Evolutionary conservation across 2,113 vertebrate genomes (phyloP), one percentile per base, ranked within the genome.

Genomic region (Eurypyga helias): DNA sequence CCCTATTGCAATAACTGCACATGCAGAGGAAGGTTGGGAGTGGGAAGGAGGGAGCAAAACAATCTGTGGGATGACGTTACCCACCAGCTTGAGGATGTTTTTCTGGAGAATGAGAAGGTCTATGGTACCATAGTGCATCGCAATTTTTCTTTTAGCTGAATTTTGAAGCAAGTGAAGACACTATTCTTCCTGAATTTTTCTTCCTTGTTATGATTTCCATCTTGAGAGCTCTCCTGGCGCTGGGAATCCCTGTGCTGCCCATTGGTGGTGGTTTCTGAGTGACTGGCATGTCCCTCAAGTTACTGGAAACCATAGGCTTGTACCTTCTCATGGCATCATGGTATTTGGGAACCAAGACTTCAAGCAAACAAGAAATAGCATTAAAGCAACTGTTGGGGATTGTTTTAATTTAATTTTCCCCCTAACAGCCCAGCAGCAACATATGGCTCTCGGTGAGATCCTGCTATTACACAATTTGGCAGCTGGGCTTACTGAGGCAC

Each of bases 321-420:
- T 77, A 64, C 64, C 43, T 93, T 89, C 48, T 55, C 34, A 36
- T 82, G 52, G 20, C 6, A 0, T 60, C 62, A 78, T 33, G 31
- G 70, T 21, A 80, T 64, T 1, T 17, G 43, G 36, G 20, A 43
- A 84, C 24, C 51, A 83, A 84, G 61, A 45, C 46, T 69, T 84
- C 65, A 41, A 89, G 26, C 16, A 93, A 93, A 93, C 49, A 87
- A 89, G 90, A 89, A 91, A 96, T 72, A 57, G 13, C 76, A 93
- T 84, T 82, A 65, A 89, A 93, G 82, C 45, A 91, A 88, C 76
- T 75, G 41, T 31, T 76, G 34, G 48, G 52, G 43, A 43, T 91
- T 86, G 46, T 12, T 91, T 81, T 72, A 75, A 95, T 95, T 96
- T 83, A 60, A 80, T 96, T 93, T 92, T 51, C 15, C 67, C 70